A percentile compares a stretch with the other conserved stretches of the same genome.
Evolutionary conservation across 2,797 vertebrate species (phyloP).

Genomic region (Dromococcyx pavoninus): DNA sequence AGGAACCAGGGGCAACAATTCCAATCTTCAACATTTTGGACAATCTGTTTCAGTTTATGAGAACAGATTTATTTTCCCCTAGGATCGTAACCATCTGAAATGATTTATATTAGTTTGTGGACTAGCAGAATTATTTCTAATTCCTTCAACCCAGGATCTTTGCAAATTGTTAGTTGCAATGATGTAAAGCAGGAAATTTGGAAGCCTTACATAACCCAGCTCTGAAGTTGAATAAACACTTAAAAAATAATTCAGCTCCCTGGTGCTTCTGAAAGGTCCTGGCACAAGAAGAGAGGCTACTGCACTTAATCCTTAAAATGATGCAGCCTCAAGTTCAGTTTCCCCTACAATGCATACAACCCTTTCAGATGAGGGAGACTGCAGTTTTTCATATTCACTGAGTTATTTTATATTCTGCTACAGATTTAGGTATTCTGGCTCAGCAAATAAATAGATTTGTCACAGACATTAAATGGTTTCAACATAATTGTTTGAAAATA

Average conservation of each 20-base stretch:
- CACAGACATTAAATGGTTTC: background rate
- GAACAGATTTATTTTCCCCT: background rate
- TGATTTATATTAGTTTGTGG: background rate
- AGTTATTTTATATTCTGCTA: background rate
- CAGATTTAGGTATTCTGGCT: background rate
- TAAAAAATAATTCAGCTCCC: background rate
- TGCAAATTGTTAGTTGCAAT: background rate
- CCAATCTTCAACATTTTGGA: background rate
- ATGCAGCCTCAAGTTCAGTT: background rate
- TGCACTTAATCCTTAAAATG: background rate
- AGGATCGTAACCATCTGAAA: background rate
- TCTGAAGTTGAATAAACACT: background rate
- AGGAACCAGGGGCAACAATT: background rate
- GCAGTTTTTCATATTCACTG: background rate
- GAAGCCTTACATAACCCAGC: background rate
- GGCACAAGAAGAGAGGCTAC: background rate
- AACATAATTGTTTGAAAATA: background rate
- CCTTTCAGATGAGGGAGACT: background rate
- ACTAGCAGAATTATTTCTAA: background rate
- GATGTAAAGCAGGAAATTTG: background rate
- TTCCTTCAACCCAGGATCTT: background rate
- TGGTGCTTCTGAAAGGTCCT: background rate
- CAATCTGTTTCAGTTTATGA: background rate
- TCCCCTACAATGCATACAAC: background rate
- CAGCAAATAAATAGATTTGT: background rate